Evolutionary conservation across 2,797 vertebrate species (phyloP), one percentile per base, ranked within the genome.

Genomic region (Myoxocephalus aenaeus): DNA sequence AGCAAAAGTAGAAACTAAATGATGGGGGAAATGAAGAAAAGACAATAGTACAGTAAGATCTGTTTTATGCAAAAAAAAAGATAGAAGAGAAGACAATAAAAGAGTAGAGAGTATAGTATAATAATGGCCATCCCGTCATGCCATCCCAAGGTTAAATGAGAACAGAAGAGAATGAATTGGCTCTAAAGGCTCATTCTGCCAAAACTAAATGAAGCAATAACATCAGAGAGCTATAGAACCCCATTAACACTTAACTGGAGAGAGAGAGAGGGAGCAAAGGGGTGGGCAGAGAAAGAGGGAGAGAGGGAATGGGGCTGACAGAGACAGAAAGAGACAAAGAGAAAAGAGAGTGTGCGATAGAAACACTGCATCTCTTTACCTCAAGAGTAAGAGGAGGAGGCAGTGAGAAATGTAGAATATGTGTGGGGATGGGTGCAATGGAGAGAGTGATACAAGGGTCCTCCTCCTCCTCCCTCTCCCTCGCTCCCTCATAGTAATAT

Each of bases 141-240:
- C 86, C 86, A 83, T 87, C 79, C 88, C 92, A 95, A 95, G 94
- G 93, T 94, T 95, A 94, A 94, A 92, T 71, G 90, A 88, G 90
- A 92, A 90, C 77, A 81, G 84, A 86, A 86, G 89, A 90, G 92
- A 95, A 95, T 92, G 92, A 92, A 95, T 95, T 91, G 91, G 89
- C 91, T 93, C 87, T 93, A 91, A 92, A 94, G 93, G 90, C 90
- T 90, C 91, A 94, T 92, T 93, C 93, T 94, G 94, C 90, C 92
- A 94, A 94, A 95, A 94, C 93, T 94, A 95, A 95, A 95, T 94
- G 92, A 95, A 94, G 93, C 93, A 93, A 94, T 94, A 94, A 94
- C 92, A 90, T 92, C 87, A 86, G 86, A 89, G 83, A 90, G 92
- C 93, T 92, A 89, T 90, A 89, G 89, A 92, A 90, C 76, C 84